Conservation (phyloP, 2,113 vertebrate genomes). For the Trogon melanurus region DNA sequence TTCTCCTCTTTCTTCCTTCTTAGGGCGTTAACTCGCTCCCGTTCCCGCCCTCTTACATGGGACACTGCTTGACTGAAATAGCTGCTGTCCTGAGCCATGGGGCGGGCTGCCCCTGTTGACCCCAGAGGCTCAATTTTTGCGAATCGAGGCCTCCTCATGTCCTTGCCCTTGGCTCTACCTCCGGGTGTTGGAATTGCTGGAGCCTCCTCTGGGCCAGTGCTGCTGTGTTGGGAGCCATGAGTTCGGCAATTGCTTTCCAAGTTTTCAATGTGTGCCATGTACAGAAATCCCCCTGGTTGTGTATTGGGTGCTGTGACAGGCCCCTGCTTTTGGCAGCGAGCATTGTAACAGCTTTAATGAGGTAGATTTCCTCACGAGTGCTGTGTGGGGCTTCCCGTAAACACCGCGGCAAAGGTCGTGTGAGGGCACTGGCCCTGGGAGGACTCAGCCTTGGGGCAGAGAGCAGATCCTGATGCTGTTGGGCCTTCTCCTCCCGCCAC, state of each 20-base stretch:
- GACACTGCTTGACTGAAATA: constrained; percentile 23
- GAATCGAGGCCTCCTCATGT: not conserved
- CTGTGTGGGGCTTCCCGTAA: not conserved
- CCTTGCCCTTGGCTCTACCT: not conserved
- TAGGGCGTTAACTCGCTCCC: not conserved
- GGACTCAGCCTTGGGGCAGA: not conserved
- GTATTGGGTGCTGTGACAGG: constrained; percentile 16
- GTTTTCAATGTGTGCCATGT: not conserved
- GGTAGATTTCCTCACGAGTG: not conserved
- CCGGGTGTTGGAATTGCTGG: fast-evolving
- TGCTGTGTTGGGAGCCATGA: not conserved
- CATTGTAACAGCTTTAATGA: constrained; percentile 29
- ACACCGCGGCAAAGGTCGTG: not conserved
- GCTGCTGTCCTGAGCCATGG: not conserved
- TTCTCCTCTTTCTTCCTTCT: constrained; percentile 50
- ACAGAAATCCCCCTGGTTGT: not conserved
- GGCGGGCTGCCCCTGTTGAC: not conserved
- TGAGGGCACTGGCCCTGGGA: not conserved
- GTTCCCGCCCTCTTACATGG: not conserved
- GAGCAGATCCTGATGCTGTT: not conserved
- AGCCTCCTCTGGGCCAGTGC: not conserved
- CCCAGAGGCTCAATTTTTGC: not conserved
- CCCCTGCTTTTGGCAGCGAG: constrained; percentile 28
- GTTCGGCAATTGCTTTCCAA: constrained; percentile 31
- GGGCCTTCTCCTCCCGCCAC: not conserved